These are phyloP conservation scores for Trochalopteron elliotii DNA, from an alignment of 2,113 vertebrate genomes.

Conservation along the genomic window DNA sequence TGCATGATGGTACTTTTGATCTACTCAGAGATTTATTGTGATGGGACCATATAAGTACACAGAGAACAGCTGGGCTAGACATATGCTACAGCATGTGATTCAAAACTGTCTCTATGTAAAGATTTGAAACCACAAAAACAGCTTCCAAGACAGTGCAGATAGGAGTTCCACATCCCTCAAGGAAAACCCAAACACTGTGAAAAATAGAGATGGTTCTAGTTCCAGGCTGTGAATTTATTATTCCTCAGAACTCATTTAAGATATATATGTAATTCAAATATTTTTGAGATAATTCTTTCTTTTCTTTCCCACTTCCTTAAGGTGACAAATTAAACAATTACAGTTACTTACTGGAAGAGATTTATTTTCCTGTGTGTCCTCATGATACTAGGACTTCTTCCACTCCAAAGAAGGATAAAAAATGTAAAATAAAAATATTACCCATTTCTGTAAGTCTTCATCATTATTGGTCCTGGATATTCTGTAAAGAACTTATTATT, in stretches of 20 bases:
- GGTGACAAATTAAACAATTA: background rate
- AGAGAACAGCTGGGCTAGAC: conserved; percentile 16
- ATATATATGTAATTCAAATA: background rate
- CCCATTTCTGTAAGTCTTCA: background rate
- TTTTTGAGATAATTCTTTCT: background rate
- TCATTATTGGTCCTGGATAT: background rate
- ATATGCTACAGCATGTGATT: conserved; percentile 33
- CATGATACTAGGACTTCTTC: background rate
- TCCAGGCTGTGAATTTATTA: background rate
- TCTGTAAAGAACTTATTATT: background rate
- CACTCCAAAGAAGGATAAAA: conserved; percentile 33
- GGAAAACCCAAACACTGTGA: conserved; percentile 14
- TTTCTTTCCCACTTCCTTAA: background rate
- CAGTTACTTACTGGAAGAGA: background rate
- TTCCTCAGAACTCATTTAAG: background rate
- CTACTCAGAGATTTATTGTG: background rate
- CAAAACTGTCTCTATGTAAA: conserved; percentile 18
- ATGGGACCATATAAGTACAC: background rate
- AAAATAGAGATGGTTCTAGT: conserved; percentile 5
- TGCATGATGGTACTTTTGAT: background rate
- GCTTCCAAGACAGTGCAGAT: background rate
- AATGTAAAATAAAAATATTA: conserved; percentile 10
- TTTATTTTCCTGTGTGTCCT: background rate
- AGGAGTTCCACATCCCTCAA: conserved; percentile 12
- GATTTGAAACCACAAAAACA: background rate